phyloP scores from a whole-genome alignment of 2,888 invertebrate species.

The Protodeltote pygarga region DNA sequence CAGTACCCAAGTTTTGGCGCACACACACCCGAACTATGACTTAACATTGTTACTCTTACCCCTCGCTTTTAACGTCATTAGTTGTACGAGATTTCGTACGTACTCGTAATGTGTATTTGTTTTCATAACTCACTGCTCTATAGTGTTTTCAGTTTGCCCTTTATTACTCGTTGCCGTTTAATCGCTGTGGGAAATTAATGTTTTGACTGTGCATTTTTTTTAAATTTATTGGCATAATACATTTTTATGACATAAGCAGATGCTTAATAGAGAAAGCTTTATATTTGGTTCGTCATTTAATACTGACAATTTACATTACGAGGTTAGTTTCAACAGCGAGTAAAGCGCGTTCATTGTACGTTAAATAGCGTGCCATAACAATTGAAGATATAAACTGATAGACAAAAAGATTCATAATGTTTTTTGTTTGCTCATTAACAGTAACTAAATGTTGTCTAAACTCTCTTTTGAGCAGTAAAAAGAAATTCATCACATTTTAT shows the following conservation, averaged over 20 bases:
- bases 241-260: conserved; percentile 65
- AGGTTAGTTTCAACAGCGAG: conserved; percentile 35
- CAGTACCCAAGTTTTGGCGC: conserved; percentile 82
- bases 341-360: conserved; percentile 51
- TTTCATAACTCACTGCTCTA: conserved; percentile 78
- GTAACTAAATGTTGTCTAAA: conserved; percentile 65
- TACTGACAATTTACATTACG: conserved; percentile 43
- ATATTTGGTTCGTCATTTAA: conserved; percentile 28
- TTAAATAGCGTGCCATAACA: conserved; percentile 59
- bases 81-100: conserved; percentile 82
- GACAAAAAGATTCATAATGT: conserved; percentile 59
- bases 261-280: conserved; percentile 46
- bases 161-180: conserved; percentile 67
- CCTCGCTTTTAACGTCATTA: conserved; percentile 85
- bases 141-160: conserved; percentile 74
- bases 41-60: conserved; percentile 83
- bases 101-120: conserved; percentile 83
- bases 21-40: conserved; percentile 82
- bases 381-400: conserved; percentile 58
- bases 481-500: conserved; percentile 72
- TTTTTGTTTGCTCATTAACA: conserved; percentile 67
- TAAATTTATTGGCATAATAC: conserved; percentile 67
- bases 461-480: conserved; percentile 66
- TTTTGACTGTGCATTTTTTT: conserved; percentile 69
- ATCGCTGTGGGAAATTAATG: conserved; percentile 82